Conservation (phyloP, 53 echinoderm and acorn worm species). For the Mesocentrotus franciscanus region DNA sequence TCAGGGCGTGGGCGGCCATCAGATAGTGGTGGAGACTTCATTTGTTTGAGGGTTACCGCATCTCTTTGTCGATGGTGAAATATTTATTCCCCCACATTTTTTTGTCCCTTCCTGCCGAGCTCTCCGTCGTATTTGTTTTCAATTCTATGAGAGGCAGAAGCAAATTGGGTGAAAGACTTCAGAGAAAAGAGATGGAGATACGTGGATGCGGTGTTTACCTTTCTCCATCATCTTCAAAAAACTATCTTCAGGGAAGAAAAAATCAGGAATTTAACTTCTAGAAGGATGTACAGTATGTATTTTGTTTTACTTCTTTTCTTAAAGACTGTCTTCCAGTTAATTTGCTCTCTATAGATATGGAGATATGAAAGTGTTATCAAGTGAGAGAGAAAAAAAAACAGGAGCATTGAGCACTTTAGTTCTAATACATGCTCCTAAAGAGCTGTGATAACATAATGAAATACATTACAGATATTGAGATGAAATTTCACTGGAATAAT, state of each 20-base stretch:
- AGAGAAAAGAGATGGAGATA: not conserved
- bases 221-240: not conserved
- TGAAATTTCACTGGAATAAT: too few relatives aligned
- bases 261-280: too few relatives aligned
- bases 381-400: too few relatives aligned
- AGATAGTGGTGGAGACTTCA: not conserved
- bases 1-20: not conserved
- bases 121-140: slow-evolving; percentile 23
- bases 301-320: too few relatives aligned
- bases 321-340: too few relatives aligned
- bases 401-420: too few relatives aligned
- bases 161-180: not conserved
- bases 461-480: too few relatives aligned
- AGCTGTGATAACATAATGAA: too few relatives aligned
- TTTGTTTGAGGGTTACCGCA: not conserved
- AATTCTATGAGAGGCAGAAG: not conserved
- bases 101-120: slow-evolving; percentile 18
- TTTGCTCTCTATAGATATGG: too few relatives aligned
- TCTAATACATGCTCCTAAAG: too few relatives aligned
- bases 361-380: too few relatives aligned
- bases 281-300: too few relatives aligned
- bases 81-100: slow-evolving; percentile 15
- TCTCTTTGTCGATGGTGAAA: not conserved
- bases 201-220: not conserved
- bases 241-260: not conserved